These are phyloP conservation scores for Pholis gunnellus DNA, from an alignment of 2,113 vertebrate species.

Conservation along the genomic window DNA sequence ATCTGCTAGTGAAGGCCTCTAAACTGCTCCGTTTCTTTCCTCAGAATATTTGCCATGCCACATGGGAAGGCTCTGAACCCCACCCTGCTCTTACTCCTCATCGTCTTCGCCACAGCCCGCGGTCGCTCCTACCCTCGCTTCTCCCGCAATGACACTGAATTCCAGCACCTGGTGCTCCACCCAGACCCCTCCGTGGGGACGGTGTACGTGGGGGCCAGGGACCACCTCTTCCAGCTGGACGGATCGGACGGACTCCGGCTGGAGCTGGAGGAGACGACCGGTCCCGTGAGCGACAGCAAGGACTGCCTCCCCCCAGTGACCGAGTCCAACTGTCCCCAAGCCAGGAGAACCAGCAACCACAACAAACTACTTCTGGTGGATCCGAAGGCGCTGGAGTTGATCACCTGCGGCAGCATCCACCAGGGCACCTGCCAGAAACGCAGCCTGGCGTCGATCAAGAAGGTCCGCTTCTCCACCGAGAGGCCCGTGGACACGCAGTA, in stretches of 20 bases:
- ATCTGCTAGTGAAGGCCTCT: background rate
- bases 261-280: conserved; percentile 87
- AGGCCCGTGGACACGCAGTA: conserved; percentile 96
- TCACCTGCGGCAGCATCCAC: conserved; percentile 94
- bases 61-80: conserved; percentile 87
- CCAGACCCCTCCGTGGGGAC: conserved; percentile 88
- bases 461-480: conserved; percentile 88
- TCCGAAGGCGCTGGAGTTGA: conserved; percentile 84
- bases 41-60: conserved; percentile 92
- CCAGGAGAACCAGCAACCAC: conserved; percentile 89
- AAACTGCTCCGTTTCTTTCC: conserved; percentile 36
- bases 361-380: conserved; percentile 95
- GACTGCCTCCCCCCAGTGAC: conserved; percentile 93
- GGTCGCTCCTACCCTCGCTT: conserved; percentile 84
- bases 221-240: conserved; percentile 94
- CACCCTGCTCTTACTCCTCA: conserved; percentile 83
- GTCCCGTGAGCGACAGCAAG: conserved; percentile 93
- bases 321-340: conserved; percentile 89
- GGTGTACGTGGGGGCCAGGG: conserved; percentile 92
- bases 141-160: conserved; percentile 86
- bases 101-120: conserved; percentile 57
- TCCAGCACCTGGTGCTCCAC: conserved; percentile 94
- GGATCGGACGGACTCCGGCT: conserved; percentile 84
- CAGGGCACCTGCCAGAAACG: conserved; percentile 97
- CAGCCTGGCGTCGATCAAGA: conserved; percentile 83